Conservation (phyloP, 2,113 vertebrate species). For the Chitala chitala region DNA sequence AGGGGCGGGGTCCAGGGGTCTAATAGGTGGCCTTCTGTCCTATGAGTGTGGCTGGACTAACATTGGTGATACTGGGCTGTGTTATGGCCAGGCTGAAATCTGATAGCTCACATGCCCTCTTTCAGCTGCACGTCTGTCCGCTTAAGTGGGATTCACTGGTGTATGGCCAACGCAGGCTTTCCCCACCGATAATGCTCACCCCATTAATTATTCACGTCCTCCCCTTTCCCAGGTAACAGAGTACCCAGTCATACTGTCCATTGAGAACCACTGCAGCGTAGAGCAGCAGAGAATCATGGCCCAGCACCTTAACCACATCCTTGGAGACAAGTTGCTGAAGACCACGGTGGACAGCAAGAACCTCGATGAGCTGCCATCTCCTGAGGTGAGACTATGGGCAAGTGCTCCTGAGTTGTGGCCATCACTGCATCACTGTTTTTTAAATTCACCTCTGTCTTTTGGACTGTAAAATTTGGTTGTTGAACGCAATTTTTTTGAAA, state of each 20-base stretch:
- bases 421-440: neutral
- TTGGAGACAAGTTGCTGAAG: constrained; percentile 77
- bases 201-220: constrained; percentile 43
- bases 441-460: no score
- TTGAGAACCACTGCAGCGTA: constrained; percentile 87
- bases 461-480: no score
- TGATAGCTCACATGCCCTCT: constrained; percentile 1
- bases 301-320: constrained; percentile 73
- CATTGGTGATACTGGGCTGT: neutral
- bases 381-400: constrained; percentile 64
- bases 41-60: neutral
- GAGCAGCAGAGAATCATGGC: constrained; percentile 82
- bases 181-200: constrained; percentile 30
- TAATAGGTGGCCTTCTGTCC: neutral
- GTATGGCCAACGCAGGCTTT: constrained; percentile 35
- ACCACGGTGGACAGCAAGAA: constrained; percentile 60
- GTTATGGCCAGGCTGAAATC: constrained; percentile 12
- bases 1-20: no score
- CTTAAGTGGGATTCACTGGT: constrained; percentile 15
- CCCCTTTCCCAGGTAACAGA: constrained; percentile 65
- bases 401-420: neutral
- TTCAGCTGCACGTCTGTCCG: constrained; percentile 23
- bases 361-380: constrained; percentile 70
- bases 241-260: constrained; percentile 85
- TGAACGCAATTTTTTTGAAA: no score